These are phyloP conservation scores for Chitala chitala DNA, from an alignment of 2,113 vertebrate genomes.

Conservation along the genomic window DNA sequence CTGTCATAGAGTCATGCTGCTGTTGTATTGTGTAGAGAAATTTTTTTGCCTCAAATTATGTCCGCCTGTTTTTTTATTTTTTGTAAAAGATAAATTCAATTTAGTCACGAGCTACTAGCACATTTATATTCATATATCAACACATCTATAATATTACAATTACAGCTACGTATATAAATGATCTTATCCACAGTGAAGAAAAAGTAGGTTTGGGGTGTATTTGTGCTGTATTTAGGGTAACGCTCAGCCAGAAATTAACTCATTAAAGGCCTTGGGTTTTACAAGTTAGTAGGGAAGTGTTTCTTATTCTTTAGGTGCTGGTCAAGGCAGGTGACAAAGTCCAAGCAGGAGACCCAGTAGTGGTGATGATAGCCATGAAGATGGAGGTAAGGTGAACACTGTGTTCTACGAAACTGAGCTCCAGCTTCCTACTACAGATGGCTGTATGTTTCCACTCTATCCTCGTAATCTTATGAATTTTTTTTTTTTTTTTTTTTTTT, in stretches of 20 bases:
- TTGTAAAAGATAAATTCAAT: not conserved
- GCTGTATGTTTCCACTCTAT: too few species aligned
- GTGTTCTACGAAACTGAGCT: not conserved
- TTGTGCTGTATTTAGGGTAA: too few species aligned
- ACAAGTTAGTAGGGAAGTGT: conserved; percentile 16
- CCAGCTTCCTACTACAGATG: too few species aligned
- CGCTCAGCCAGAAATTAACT: too few species aligned
- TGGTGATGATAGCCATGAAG: conserved; percentile 99
- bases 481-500: conserved; percentile 33
- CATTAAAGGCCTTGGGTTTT: not conserved
- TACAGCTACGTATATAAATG: too few species aligned
- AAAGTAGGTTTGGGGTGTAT: too few species aligned
- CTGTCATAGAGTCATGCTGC: not conserved
- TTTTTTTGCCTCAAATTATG: not conserved
- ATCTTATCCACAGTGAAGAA: too few species aligned
- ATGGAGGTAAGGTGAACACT: conserved; percentile 81
- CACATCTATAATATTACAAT: too few species aligned
- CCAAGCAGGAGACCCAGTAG: conserved; percentile 74
- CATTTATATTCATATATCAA: too few species aligned
- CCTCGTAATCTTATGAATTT: not conserved
- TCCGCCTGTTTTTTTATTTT: not conserved
- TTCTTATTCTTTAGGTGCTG: conserved; percentile 66
- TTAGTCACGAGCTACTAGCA: too few species aligned
- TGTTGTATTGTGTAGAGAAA: not conserved
- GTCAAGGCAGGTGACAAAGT: conserved; percentile 87